Evolutionary conservation across 2,113 vertebrate genomes (phyloP), one percentile per base, ranked within the genome.

Genomic region (Saiga tatarica): DNA sequence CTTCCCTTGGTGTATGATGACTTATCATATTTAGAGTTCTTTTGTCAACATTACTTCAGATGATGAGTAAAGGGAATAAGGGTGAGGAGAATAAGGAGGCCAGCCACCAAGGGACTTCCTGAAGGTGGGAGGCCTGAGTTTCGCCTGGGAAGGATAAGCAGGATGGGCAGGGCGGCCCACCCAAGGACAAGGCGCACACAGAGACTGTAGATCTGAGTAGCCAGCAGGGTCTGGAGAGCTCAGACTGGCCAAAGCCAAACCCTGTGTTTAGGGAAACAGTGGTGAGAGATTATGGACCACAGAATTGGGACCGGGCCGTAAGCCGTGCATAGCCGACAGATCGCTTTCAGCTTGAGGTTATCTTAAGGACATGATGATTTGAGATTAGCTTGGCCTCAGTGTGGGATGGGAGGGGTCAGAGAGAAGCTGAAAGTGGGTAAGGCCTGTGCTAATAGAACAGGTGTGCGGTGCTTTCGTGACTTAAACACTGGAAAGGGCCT

Each of bases 251-350:
- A 81, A 39, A 91, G 96, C 94, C 93, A 82, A 60, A 52, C 45
- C 62, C 87, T 59, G 50, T 59, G 85, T 91, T 94, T 84, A 60
- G 28, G 87, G 95, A 95, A 95, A 86, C 39, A 52, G 84, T 59
- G 87, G 85, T 95, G 78, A 92, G 90, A 92, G 57, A 88, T 87
- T 57, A 36, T 55, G 92, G 88, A 92, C 93, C 90, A 59, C 97
- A 97, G 95, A 53, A 36, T 62, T 95, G 94, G 90, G 88, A 19
- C 91, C 3, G 50, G 71, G 74, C 82, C 89, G 1, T 30, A 42
- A 95, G 87, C 62, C 39, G 33, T 71, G 59, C 42, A 45, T 36
- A 91, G 91, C 60, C 76, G n/a, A 26, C 79, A 84, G 89, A 53
- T 57, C 52, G 39, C 87, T 96, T 87, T 64, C 60, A 47, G 19